phyloP scores from a whole-genome alignment of 2,113 vertebrate genomes.

The Clarias gariepinus region DNA sequence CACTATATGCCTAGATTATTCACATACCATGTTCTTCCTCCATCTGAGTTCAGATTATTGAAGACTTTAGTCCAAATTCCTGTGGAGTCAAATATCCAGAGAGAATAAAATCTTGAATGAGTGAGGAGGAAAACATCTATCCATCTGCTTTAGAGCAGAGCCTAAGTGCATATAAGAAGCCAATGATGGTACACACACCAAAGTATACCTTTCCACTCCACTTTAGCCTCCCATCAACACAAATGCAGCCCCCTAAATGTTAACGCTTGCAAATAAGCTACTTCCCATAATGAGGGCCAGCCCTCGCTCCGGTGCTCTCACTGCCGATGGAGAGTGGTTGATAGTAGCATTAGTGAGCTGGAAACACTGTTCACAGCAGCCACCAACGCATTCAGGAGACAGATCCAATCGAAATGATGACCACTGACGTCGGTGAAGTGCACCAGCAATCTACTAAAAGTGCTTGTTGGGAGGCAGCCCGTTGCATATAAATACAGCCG shows the following conservation, averaged over 20 bases:
- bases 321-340: constrained; percentile 28
- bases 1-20: constrained; percentile 1
- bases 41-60: constrained; percentile 29
- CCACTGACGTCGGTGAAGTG: constrained; percentile 33
- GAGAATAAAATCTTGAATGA: constrained; percentile 38
- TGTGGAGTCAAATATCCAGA: constrained; percentile 44
- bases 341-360: constrained; percentile 31
- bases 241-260: constrained; percentile 43
- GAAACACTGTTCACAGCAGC: constrained; percentile 21
- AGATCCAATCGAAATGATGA: constrained; percentile 29
- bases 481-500: constrained; percentile 45
- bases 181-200: constrained; percentile 24
- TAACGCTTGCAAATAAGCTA: constrained; percentile 36
- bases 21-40: constrained; percentile 38
- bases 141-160: constrained; percentile 47
- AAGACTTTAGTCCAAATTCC: constrained; percentile 42
- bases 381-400: constrained; percentile 29
- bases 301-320: background rate
- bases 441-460: constrained; percentile 47
- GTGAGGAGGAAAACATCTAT: constrained; percentile 37
- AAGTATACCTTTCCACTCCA: constrained; percentile 31
- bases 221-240: constrained; percentile 43
- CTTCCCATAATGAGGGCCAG: constrained; percentile 31
- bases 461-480: constrained; percentile 41
- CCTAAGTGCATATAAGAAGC: constrained; percentile 40